Evolutionary conservation across 2,797 vertebrate genomes (phyloP).

Genomic region (Phylloscopus collybita): DNA sequence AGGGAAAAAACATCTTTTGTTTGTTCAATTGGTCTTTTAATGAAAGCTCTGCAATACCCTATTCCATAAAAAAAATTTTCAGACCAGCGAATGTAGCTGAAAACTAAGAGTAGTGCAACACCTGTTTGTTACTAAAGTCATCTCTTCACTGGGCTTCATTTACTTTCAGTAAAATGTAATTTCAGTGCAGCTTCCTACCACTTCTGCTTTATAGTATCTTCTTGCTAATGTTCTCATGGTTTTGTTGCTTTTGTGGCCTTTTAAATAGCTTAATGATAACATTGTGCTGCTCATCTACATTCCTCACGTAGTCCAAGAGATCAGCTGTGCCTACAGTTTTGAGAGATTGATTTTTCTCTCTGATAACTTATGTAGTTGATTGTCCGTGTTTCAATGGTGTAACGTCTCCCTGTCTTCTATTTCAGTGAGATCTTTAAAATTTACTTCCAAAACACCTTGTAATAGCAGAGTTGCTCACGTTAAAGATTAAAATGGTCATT

Average conservation of each 20-base stretch:
- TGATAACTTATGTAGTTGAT: not conserved
- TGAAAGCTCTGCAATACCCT: not conserved
- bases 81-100: not conserved
- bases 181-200: not conserved
- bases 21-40: not conserved
- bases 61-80: not conserved
- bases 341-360: not conserved
- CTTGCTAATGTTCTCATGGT: not conserved
- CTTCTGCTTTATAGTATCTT: not conserved
- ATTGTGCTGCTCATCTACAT: not conserved
- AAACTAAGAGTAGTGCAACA: not conserved
- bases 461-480: not conserved
- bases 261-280: not conserved
- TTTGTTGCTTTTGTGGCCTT: conserved; percentile 14
- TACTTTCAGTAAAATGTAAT: not conserved
- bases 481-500: not conserved
- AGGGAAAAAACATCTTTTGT: not conserved
- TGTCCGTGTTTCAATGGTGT: not conserved
- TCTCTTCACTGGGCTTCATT: not conserved
- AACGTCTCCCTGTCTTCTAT: not conserved
- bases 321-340: not conserved
- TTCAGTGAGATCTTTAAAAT: not conserved
- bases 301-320: not conserved
- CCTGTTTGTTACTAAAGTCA: not conserved
- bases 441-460: not conserved